Percentiles rank a stretch among this genome's conserved stretches.
Evolutionary conservation across 2,797 vertebrate genomes (phyloP).

Genomic region (Urocyon cinereoargenteus): DNA sequence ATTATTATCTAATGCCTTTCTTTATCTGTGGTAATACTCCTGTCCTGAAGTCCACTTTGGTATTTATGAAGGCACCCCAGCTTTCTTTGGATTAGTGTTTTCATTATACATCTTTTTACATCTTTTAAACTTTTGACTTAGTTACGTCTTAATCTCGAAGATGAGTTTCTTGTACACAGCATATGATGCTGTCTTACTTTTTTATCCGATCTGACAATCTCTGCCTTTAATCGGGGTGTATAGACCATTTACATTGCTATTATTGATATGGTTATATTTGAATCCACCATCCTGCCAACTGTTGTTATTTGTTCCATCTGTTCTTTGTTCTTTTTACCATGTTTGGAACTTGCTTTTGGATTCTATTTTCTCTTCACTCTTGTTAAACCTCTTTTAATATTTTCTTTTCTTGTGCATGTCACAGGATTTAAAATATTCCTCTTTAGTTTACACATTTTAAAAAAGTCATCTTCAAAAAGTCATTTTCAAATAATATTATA

Average conservation of each 20-base stretch:
- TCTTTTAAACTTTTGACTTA: not conserved
- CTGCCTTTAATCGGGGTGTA: not conserved
- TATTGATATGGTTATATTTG: conserved; percentile 7
- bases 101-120: not conserved
- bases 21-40: not conserved
- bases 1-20: not conserved
- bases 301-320: not conserved
- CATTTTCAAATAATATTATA: not conserved
- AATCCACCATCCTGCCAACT: not conserved
- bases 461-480: not conserved
- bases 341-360: not conserved
- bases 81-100: not conserved
- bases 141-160: not conserved
- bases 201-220: not conserved
- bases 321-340: not conserved
- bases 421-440: not conserved
- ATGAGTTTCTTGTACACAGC: not conserved
- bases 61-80: not conserved
- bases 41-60: not conserved
- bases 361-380: not conserved
- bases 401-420: not conserved
- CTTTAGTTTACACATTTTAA: not conserved
- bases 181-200: not conserved
- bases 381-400: not conserved
- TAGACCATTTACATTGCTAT: not conserved